Percentiles rank a stretch among this genome's conserved stretches.
These are phyloP conservation scores for Acanthiza pusilla DNA, from an alignment of 2,797 vertebrate genomes.

Conservation along the genomic window DNA sequence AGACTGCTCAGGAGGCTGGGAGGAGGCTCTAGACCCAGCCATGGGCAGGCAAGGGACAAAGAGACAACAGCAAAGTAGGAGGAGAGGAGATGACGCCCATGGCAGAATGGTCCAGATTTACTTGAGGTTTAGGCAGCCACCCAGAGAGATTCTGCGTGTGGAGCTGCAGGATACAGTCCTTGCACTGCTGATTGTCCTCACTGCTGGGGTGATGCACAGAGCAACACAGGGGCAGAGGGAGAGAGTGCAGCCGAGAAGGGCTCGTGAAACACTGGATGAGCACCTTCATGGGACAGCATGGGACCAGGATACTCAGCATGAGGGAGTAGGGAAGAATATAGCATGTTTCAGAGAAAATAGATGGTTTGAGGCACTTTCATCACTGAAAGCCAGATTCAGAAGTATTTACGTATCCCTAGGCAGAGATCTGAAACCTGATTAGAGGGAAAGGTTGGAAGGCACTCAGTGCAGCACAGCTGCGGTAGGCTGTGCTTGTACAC, in stretches of 20 bases:
- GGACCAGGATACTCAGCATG: background rate
- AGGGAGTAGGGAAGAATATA: background rate
- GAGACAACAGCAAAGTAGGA: background rate
- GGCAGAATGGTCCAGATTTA: background rate
- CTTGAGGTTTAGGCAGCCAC: background rate
- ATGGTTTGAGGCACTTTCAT: background rate
- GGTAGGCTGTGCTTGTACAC: background rate
- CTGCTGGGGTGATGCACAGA: background rate
- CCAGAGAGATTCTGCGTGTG: background rate
- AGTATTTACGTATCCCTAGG: background rate
- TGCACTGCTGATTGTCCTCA: fast-evolving
- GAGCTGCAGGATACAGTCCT: background rate
- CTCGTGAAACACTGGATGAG: background rate
- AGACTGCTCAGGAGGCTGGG: background rate
- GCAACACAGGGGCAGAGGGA: fast-evolving
- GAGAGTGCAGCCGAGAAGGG: background rate
- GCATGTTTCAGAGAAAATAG: background rate
- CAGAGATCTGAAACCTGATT: background rate
- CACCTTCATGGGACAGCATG: fast-evolving
- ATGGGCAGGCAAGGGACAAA: background rate
- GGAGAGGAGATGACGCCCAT: fast-evolving
- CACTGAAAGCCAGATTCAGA: background rate
- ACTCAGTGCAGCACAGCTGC: background rate
- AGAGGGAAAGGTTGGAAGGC: background rate
- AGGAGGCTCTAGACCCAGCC: no score